These are phyloP conservation scores for Physella acuta DNA, from an alignment of 1,140 invertebrate genomes.

Conservation along the genomic window DNA sequence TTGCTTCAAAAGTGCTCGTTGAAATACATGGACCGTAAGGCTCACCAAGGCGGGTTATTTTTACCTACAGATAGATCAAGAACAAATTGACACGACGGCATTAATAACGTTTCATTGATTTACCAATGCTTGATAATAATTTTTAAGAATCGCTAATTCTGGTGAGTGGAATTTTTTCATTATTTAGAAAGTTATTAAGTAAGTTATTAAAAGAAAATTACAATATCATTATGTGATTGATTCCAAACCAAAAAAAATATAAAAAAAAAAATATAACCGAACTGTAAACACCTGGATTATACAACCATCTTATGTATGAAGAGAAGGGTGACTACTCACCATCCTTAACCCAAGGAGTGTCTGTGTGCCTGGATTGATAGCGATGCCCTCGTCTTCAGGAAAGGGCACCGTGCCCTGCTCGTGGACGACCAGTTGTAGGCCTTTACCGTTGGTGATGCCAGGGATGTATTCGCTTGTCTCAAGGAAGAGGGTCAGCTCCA, in stretches of 20 bases:
- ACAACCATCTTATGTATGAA: no score
- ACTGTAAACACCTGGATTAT: not conserved
- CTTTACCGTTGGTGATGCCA: constrained; percentile 37
- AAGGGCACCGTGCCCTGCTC: constrained; percentile 40
- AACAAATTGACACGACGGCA: not conserved
- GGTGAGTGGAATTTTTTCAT: not conserved
- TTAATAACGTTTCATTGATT: not conserved
- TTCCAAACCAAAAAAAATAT: not conserved
- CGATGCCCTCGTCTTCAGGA: constrained; percentile 53
- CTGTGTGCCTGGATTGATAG: constrained; percentile 45
- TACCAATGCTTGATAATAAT: not conserved
- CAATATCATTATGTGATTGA: not conserved
- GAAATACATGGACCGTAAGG: constrained; percentile 9
- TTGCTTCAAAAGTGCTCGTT: not conserved
- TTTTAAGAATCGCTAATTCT: not conserved
- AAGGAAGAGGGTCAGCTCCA: constrained; percentile 39
- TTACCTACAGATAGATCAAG: constrained; percentile 5
- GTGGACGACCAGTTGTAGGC: constrained; percentile 36
- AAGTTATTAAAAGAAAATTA: not conserved
- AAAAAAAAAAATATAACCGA: not conserved
- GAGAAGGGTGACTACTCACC: constrained; percentile 25
- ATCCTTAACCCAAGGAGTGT: constrained; percentile 49
- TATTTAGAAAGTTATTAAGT: not conserved
- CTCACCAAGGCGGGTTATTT: constrained; percentile 1
- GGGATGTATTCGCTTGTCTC: constrained; percentile 41